Percentiles rank a stretch among this genome's conserved stretches.
phyloP scores from a whole-genome alignment of 1,140 invertebrate genomes.

The Aphelinus certus region DNA sequence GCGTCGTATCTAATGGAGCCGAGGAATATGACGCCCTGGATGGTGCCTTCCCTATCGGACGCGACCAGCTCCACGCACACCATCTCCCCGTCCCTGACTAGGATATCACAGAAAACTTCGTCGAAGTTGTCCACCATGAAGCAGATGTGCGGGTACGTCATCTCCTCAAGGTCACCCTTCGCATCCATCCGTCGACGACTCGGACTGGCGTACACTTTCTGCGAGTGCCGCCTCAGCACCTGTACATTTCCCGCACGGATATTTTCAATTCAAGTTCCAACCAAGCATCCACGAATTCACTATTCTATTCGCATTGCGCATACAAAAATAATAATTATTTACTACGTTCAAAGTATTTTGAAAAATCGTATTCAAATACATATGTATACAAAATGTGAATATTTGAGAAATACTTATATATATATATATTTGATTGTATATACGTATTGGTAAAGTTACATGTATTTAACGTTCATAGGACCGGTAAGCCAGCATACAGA shows the following conservation, averaged over 20 bases:
- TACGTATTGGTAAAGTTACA: too few species aligned
- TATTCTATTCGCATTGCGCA: too few species aligned
- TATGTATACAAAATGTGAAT: too few species aligned
- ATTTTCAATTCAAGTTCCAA: too few species aligned
- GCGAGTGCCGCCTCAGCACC: constrained; percentile 90
- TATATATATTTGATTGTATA: too few species aligned
- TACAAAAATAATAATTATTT: too few species aligned
- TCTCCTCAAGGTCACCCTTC: constrained; percentile 97
- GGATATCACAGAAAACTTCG: constrained; percentile 96
- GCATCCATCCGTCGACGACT: constrained; percentile 96
- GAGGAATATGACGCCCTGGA: constrained; percentile 94
- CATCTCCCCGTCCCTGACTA: constrained; percentile 97
- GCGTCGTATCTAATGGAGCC: constrained; percentile 98
- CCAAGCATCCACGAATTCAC: too few species aligned
- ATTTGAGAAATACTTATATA: too few species aligned
- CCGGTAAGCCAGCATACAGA: too few species aligned
- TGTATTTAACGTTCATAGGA: too few species aligned
- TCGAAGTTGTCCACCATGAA: constrained; percentile 99
- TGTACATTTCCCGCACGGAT: constrained; percentile 28
- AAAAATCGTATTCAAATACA: too few species aligned
- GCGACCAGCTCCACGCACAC: constrained; percentile 97
- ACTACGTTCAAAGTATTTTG: too few species aligned
- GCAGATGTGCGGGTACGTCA: constrained; percentile 98
- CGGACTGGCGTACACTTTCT: constrained; percentile 96
- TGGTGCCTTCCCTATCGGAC: constrained; percentile 81